phyloP scores from a whole-genome alignment of 2,888 invertebrate species.

The Macrosoma leucophasiata region DNA sequence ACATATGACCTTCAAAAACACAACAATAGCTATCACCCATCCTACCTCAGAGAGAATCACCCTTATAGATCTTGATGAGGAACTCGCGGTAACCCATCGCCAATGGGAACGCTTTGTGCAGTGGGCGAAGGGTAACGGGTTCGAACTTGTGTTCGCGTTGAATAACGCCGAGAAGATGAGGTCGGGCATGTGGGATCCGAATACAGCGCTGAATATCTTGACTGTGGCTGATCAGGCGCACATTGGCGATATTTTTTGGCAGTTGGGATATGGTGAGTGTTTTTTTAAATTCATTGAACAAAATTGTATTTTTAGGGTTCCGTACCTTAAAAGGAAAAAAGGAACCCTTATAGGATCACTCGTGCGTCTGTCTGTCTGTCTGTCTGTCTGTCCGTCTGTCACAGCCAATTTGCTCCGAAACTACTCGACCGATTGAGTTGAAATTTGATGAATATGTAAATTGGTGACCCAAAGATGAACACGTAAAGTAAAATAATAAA shows the following conservation, averaged over 20 bases:
- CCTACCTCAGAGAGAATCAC: slow-evolving; percentile 17
- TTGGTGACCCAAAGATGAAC: too few relatives aligned
- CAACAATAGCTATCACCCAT: slow-evolving; percentile 42
- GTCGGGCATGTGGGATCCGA: slow-evolving; percentile 80
- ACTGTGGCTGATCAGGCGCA: slow-evolving; percentile 80
- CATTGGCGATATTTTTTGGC: slow-evolving; percentile 81
- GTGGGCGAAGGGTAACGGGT: slow-evolving; percentile 75
- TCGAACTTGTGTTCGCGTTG: slow-evolving; percentile 81
- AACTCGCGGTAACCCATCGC: slow-evolving; percentile 36
- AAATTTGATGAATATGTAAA: too few relatives aligned
- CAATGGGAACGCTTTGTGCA: slow-evolving; percentile 54
- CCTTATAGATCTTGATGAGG: not conserved
- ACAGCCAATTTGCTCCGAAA: too few relatives aligned
- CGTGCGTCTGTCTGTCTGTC: too few relatives aligned
- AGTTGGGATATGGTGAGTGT: slow-evolving; percentile 83
- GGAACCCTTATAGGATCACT: too few relatives aligned
- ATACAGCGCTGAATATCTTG: slow-evolving; percentile 79
- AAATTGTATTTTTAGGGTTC: too few relatives aligned
- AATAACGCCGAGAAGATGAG: slow-evolving; percentile 72
- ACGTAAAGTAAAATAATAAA: too few relatives aligned
- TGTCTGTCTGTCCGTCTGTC: too few relatives aligned
- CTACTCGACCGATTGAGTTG: too few relatives aligned
- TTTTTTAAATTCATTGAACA: too few relatives aligned
- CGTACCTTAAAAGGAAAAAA: too few relatives aligned
- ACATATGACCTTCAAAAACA: slow-evolving; percentile 55